Evolutionary conservation across 2,797 vertebrate species (phyloP).

Genomic region (Anguilla pacifica): DNA sequence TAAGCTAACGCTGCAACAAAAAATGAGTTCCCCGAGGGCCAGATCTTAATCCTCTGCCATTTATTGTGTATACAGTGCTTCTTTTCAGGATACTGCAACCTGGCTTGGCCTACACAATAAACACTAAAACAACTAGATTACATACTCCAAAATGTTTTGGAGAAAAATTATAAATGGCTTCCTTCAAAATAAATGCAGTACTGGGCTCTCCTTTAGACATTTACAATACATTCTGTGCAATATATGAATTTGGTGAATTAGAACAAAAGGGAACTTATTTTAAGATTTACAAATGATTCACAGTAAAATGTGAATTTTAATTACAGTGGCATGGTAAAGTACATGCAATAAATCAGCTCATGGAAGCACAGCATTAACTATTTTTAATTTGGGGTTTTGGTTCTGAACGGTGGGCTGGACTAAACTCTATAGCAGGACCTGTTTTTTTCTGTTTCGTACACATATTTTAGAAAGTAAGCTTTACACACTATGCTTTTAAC

Average conservation of each 20-base stretch:
- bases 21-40: constrained; percentile 14
- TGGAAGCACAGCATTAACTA: background rate
- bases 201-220: background rate
- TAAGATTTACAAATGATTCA: background rate
- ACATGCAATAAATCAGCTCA: background rate
- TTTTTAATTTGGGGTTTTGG: no score
- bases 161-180: background rate
- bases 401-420: background rate
- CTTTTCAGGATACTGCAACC: background rate
- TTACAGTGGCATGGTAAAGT: background rate
- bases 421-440: background rate
- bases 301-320: background rate
- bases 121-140: background rate
- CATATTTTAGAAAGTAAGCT: background rate
- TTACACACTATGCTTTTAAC: background rate
- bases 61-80: background rate
- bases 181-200: background rate
- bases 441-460: background rate
- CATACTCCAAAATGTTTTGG: background rate
- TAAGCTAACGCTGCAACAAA: constrained; percentile 25
- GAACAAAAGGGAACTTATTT: background rate
- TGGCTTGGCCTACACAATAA: constrained; percentile 7
- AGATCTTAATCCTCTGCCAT: constrained; percentile 16
- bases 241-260: constrained; percentile 24
- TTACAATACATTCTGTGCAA: constrained; percentile 14